A percentile compares a stretch with the other conserved stretches of the same genome.
phyloP scores from a whole-genome alignment of 1,140 invertebrate genomes.

The Helicorthomorpha holstii region DNA sequence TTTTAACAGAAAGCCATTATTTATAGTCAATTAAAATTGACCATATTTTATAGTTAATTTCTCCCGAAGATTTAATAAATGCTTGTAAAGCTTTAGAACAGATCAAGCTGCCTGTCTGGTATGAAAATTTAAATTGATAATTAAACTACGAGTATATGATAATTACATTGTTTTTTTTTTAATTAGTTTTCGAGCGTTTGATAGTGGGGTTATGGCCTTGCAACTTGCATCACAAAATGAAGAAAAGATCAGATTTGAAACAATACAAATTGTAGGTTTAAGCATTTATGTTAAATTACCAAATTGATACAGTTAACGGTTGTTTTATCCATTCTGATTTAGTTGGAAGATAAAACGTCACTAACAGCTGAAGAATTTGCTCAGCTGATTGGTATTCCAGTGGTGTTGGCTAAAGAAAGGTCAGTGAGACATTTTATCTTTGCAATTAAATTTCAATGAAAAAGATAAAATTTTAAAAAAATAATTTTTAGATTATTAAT shows the following conservation, averaged over 20 bases:
- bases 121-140: slow-evolving; percentile 5
- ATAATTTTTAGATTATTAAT: slow-evolving; percentile 38
- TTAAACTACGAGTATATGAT: not conserved
- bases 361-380: slow-evolving; percentile 73
- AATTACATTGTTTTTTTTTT: not conserved
- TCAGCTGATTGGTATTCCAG: slow-evolving; percentile 56
- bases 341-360: slow-evolving; percentile 53
- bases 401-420: slow-evolving; percentile 75
- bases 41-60: slow-evolving; percentile 44
- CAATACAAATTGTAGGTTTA: too few relatives aligned
- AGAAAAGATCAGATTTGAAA: too few relatives aligned
- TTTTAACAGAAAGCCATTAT: not conserved
- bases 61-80: slow-evolving; percentile 85
- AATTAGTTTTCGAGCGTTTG: slow-evolving; percentile 52
- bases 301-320: slow-evolving; percentile 36
- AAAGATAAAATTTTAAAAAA: not conserved
- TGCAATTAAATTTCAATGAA: slow-evolving; percentile 1
- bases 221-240: slow-evolving; percentile 63
- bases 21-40: not conserved
- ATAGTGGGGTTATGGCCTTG: slow-evolving; percentile 77
- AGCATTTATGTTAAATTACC: slow-evolving; percentile 46
- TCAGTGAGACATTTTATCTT: slow-evolving; percentile 8
- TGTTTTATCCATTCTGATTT: slow-evolving; percentile 22
- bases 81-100: slow-evolving; percentile 51
- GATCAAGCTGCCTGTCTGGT: slow-evolving; percentile 40